These are phyloP conservation scores for Pheucticus melanocephalus DNA, from an alignment of 2,113 vertebrate species.

Conservation along the genomic window DNA sequence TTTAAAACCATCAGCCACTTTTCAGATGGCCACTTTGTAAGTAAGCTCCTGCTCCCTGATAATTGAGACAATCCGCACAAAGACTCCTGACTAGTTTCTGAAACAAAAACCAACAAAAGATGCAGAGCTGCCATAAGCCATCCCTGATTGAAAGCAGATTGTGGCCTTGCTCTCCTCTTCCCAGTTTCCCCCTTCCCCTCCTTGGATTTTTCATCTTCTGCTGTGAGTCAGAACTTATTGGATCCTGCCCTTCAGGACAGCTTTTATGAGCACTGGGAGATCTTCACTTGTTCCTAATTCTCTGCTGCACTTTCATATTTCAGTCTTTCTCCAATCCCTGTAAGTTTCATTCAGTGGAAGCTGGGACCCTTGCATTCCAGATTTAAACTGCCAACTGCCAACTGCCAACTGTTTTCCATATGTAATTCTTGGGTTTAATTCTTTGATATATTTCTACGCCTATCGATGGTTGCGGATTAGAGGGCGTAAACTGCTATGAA, in stretches of 20 bases:
- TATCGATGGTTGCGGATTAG: accelerated
- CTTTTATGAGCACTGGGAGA: neutral
- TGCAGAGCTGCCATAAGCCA: neutral
- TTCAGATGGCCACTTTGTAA: conserved; percentile 9
- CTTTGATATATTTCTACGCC: neutral
- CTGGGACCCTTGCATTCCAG: neutral
- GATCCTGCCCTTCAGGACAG: neutral
- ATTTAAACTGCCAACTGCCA: neutral
- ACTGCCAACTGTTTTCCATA: neutral
- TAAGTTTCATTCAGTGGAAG: neutral
- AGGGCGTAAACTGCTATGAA: neutral
- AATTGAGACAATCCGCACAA: neutral
- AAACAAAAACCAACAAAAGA: conserved; percentile 5
- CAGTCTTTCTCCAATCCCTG: neutral
- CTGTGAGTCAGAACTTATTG: neutral
- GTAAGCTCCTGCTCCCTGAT: neutral
- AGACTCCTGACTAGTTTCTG: neutral
- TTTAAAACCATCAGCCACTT: neutral
- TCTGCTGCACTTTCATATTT: neutral
- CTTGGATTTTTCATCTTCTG: neutral
- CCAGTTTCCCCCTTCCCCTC: neutral
- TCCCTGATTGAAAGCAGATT: neutral
- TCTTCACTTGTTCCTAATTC: accelerated
- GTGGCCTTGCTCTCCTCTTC: neutral
- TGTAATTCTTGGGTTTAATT: neutral